Percentiles rank a stretch among this genome's conserved stretches.
Conservation (phyloP, 1,140 invertebrate genomes). For the Neuroterus valhalla region DNA sequence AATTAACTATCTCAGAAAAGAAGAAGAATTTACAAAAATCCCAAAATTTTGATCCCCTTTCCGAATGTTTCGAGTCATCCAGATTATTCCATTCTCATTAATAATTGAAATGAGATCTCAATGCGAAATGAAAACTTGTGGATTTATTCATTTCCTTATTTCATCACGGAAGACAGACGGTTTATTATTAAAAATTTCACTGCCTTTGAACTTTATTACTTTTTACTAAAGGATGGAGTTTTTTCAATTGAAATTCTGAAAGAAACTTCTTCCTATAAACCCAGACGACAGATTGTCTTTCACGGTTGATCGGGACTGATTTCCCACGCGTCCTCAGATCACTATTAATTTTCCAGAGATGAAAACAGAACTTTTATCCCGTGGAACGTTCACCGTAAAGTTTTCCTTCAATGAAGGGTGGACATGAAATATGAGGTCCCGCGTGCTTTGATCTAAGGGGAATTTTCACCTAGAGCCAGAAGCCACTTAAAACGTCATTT, state of each 20-base stretch:
- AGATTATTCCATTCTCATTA: too few species aligned
- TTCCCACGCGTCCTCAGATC: slow-evolving; percentile 28
- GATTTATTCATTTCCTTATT: too few species aligned
- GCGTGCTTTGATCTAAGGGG: neutral
- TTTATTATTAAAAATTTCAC: too few species aligned
- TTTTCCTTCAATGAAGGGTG: slow-evolving; percentile 3
- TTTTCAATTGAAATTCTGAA: slow-evolving; percentile 8
- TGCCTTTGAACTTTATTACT: too few species aligned
- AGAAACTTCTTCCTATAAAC: slow-evolving; percentile 28
- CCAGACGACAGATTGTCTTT: slow-evolving; percentile 28
- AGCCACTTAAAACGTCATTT: neutral
- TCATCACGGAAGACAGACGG: too few species aligned
- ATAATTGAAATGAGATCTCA: too few species aligned
- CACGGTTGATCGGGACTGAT: slow-evolving; percentile 18
- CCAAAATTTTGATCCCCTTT: too few species aligned
- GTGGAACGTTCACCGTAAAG: slow-evolving; percentile 1
- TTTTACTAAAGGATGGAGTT: neutral
- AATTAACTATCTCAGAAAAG: too few species aligned
- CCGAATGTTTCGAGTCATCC: too few species aligned
- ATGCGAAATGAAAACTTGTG: too few species aligned
- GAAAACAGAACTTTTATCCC: slow-evolving; percentile 30
- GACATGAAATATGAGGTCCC: slow-evolving; percentile 14
- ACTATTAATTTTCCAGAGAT: slow-evolving; percentile 27
- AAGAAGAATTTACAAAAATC: too few species aligned
- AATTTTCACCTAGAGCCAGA: neutral